Conservation (phyloP, 2,113 vertebrate genomes). For the Opisthocomus hoazin region DNA sequence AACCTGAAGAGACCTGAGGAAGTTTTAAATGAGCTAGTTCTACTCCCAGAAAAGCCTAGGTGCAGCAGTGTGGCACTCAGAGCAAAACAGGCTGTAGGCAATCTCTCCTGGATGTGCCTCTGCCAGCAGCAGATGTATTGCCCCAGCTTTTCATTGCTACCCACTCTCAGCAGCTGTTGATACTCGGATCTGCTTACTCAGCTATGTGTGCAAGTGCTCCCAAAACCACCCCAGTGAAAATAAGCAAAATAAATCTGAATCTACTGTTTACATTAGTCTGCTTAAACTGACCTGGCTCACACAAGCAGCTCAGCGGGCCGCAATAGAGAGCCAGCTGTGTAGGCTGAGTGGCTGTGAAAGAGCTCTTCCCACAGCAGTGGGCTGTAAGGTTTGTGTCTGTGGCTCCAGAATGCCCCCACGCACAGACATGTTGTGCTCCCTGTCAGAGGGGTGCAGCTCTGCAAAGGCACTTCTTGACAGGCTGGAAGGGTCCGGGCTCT, state of each 20-base stretch:
- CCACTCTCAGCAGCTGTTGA: too few species aligned
- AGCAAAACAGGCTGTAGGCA: not conserved
- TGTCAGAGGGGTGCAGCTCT: not conserved
- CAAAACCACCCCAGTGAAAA: not conserved
- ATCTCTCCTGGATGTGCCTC: not conserved
- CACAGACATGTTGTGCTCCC: accelerated
- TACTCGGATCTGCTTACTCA: not conserved
- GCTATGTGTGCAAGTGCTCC: not conserved
- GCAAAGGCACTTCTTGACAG: not conserved
- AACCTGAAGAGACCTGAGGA: not conserved
- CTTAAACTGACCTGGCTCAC: not conserved
- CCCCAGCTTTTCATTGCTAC: not conserved
- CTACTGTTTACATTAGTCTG: not conserved
- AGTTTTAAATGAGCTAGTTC: not conserved
- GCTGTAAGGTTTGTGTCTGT: not conserved
- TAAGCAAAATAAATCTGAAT: not conserved
- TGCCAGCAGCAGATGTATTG: not conserved
- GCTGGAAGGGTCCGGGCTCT: not conserved
- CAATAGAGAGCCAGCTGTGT: not conserved
- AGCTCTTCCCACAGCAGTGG: not conserved
- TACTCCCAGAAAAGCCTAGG: not conserved
- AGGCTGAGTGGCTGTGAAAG: not conserved
- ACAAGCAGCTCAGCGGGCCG: not conserved
- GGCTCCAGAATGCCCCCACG: not conserved
- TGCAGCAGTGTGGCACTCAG: not conserved